Evolutionary conservation across 2,888 invertebrate genomes (phyloP), one percentile per base, ranked within the genome.

Genomic region (Drosophila vallismaia): DNA sequence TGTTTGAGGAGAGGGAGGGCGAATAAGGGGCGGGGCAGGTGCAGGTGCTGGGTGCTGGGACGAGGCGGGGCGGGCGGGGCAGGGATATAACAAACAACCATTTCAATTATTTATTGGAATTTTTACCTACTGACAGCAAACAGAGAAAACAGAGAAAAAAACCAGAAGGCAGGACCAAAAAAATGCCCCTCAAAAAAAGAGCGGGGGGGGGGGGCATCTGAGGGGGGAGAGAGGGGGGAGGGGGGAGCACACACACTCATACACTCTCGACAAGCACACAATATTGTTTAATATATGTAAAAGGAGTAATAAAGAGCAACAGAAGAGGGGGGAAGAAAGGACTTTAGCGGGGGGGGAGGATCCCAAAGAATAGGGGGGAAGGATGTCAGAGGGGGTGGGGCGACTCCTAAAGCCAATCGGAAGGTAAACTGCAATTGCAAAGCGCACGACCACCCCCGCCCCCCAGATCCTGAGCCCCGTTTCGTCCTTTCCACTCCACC

Each of bases 71-170:
- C 57, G 40, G 55, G 24, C 6, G n/a, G 7, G 31, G 40, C 33
- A 7, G 10, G 28, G 49, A 50, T 59, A 66, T 71, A 80, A 70
- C 80, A 81, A 80, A 69, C 74, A 77, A 74, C 85, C 77, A 77
- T 84, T 82, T 85, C 82, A 82, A 82, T 82, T 82, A 82, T 82
- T 82, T 82, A 82, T 82, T 84, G 82, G 85, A 82, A 82, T 82
- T 82, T 82, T 82, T 82, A 82, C 82, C 82, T 81, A 84, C 82
- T 82, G 85, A 84, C 82, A 84, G 82, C 82, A 77, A 82, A 84
- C 77, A 84, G 82, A 66, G 72, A 77, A 78, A 77, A 79, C 77
- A 59, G 57, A 64, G 58, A 60, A 31, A 31, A 44, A 36, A 59
- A 69, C 56, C 69, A 64, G 50, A 59, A 60, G 49, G 60, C 60